Conservation (phyloP, 2,888 invertebrate species). For the Thumatha senex region DNA sequence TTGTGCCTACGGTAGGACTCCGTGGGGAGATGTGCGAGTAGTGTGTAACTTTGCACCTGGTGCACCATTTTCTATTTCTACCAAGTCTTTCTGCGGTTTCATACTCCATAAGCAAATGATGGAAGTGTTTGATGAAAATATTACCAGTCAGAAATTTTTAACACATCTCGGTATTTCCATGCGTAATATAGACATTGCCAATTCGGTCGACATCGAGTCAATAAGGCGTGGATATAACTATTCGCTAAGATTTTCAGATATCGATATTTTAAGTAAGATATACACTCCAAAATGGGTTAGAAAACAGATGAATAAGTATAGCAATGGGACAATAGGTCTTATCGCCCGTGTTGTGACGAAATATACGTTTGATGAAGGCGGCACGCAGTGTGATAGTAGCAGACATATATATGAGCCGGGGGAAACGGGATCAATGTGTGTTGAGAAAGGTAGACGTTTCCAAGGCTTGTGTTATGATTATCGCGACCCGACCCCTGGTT, state of each 20-base stretch:
- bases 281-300: constrained; percentile 52
- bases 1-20: constrained; percentile 59
- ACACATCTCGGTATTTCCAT: constrained; percentile 44
- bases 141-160: constrained; percentile 41
- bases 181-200: constrained; percentile 12
- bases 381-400: constrained; percentile 57
- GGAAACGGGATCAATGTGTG: constrained; percentile 57
- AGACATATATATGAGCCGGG: constrained; percentile 60
- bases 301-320: constrained; percentile 24
- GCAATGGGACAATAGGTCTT: constrained; percentile 57
- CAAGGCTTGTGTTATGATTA: constrained; percentile 64
- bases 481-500: constrained; percentile 65
- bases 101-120: constrained; percentile 45
- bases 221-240: constrained; percentile 13
- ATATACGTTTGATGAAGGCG: constrained; percentile 57
- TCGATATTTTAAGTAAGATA: constrained; percentile 50
- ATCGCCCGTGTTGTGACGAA: constrained; percentile 61
- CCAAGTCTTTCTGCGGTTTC: constrained; percentile 64
- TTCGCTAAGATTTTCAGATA: constrained; percentile 40
- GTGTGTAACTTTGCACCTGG: constrained; percentile 73
- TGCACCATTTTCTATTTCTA: constrained; percentile 59
- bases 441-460: constrained; percentile 59
- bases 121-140: constrained; percentile 18
- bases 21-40: constrained; percentile 60
- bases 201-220: not conserved